Conservation (phyloP, 2,113 vertebrate genomes). For the Tretioscincus oriximinensis region DNA sequence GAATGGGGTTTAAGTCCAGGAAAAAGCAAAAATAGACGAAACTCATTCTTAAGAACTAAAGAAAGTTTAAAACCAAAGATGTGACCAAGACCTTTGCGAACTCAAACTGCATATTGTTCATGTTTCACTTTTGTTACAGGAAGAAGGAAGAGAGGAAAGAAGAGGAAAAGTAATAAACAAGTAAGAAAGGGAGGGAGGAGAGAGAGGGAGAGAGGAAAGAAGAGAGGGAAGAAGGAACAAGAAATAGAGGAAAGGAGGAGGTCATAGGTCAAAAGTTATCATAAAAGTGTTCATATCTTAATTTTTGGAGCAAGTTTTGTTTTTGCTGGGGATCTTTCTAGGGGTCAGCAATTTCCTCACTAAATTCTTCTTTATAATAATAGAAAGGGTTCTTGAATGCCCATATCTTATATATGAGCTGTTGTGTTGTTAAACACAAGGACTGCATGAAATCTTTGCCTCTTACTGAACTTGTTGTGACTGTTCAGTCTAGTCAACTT, state of each 20-base stretch:
- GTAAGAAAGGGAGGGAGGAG: conserved; percentile 55
- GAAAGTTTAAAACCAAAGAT: too few species aligned
- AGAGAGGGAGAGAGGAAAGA: conserved; percentile 34
- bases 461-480: background rate
- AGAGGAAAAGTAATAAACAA: background rate
- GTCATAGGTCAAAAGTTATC: too few species aligned
- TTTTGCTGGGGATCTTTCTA: background rate
- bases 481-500: background rate
- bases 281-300: background rate
- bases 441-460: background rate
- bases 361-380: background rate
- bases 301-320: background rate
- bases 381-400: background rate
- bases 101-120: conserved; percentile 82
- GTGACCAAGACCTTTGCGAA: too few species aligned
- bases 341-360: background rate
- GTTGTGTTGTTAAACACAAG: too few species aligned
- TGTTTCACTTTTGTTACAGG: conserved; percentile 88
- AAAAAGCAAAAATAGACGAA: too few species aligned
- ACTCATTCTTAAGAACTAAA: too few species aligned
- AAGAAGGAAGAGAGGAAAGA: rapidly evolving
- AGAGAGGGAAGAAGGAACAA: background rate
- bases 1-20: too few species aligned
- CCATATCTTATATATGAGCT: background rate
- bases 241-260: too few species aligned